Evolutionary conservation across 2,113 vertebrate genomes (phyloP).

Genomic region (Paralichthys olivaceus): DNA sequence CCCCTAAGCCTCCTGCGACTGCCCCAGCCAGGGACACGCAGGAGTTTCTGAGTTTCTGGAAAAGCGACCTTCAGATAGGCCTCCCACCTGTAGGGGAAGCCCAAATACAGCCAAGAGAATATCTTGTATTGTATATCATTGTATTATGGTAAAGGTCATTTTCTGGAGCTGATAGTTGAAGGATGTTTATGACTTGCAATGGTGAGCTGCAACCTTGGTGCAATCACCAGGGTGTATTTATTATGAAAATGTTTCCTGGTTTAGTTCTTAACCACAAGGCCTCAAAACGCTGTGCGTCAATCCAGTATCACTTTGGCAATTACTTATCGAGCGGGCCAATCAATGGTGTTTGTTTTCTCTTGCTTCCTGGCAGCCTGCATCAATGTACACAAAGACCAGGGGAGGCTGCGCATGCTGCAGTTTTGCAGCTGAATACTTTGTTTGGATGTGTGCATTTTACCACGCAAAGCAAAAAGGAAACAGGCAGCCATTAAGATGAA

Average conservation of each 20-base stretch:
- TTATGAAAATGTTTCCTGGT: slow-evolving; percentile 18
- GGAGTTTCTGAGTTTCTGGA: too few relatives aligned
- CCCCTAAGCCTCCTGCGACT: too few relatives aligned
- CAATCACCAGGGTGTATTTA: not conserved
- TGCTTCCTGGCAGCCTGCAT: slow-evolving; percentile 40
- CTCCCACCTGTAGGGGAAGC: too few relatives aligned
- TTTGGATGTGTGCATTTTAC: slow-evolving; percentile 21
- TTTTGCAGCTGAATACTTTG: not conserved
- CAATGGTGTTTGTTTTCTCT: slow-evolving; percentile 45
- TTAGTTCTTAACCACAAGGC: slow-evolving; percentile 7
- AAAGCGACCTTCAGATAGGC: too few relatives aligned
- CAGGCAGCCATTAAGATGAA: slow-evolving; percentile 25
- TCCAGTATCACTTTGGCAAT: slow-evolving; percentile 49
- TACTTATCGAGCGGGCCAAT: slow-evolving; percentile 46
- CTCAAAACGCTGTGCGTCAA: slow-evolving; percentile 29
- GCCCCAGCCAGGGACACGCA: too few relatives aligned
- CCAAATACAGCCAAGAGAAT: too few relatives aligned
- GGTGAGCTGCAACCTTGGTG: not conserved
- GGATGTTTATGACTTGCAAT: not conserved
- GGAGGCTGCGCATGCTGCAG: not conserved
- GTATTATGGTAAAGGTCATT: not conserved
- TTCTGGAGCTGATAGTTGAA: not conserved
- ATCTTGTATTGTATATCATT: not conserved
- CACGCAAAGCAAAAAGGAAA: slow-evolving; percentile 2
- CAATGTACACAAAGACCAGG: not conserved